Percentiles rank a stretch among this genome's conserved stretches.
These are phyloP conservation scores for Thripadectes ignobilis DNA, from an alignment of 2,797 vertebrate species.

Conservation along the genomic window DNA sequence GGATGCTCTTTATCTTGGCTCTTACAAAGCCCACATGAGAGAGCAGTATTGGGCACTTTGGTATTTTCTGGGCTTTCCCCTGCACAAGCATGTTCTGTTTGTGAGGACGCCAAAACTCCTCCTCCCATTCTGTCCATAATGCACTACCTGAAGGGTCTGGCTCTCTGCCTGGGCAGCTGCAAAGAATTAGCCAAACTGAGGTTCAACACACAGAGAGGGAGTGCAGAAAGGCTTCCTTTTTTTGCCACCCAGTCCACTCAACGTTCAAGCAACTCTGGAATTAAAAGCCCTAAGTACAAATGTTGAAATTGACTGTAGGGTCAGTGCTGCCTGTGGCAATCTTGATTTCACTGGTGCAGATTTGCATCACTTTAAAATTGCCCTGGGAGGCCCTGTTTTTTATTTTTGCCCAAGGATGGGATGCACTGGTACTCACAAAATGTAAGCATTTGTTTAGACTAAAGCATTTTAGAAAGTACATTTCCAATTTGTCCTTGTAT, in stretches of 20 bases:
- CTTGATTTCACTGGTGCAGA: neutral
- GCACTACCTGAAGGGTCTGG: constrained; percentile 21
- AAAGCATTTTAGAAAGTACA: neutral
- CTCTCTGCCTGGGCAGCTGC: constrained; percentile 35
- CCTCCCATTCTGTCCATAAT: constrained; percentile 1
- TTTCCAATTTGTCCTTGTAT: neutral
- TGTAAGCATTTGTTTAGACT: neutral
- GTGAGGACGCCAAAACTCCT: neutral
- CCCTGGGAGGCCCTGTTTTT: neutral
- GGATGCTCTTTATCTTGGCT: neutral
- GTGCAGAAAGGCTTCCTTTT: neutral
- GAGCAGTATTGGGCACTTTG: neutral
- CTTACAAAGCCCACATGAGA: neutral
- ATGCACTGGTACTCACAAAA: neutral
- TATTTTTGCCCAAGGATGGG: neutral
- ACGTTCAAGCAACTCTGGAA: neutral
- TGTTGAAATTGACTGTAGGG: neutral
- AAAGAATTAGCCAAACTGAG: constrained; percentile 18
- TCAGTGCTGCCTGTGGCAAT: neutral
- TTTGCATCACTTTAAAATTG: neutral
- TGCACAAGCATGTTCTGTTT: neutral
- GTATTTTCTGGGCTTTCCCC: constrained; percentile 32
- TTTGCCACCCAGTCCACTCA: neutral
- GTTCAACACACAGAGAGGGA: neutral
- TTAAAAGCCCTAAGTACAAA: neutral